Percentiles rank a stretch among this genome's conserved stretches.
Evolutionary conservation across 2,797 vertebrate species (phyloP).

Genomic region (Urosaurus nigricauda): DNA sequence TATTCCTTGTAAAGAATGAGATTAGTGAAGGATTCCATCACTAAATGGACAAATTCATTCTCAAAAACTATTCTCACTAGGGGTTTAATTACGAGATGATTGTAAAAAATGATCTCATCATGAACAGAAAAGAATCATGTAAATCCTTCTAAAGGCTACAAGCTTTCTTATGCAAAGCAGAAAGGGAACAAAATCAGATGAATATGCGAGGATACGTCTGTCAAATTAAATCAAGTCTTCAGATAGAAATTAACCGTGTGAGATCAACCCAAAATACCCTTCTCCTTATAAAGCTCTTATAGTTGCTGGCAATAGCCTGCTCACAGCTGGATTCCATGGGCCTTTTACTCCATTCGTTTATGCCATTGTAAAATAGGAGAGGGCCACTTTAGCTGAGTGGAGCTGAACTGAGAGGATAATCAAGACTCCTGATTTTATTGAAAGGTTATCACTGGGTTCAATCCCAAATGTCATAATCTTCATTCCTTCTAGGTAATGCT

Average conservation of each 20-base stretch:
- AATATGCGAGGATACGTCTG: conserved; percentile 1
- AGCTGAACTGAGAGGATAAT: conserved; percentile 33
- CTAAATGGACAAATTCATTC: not conserved
- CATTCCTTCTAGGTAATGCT: conserved; percentile 13
- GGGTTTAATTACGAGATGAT: conserved; percentile 20
- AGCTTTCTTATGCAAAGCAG: conserved; percentile 20
- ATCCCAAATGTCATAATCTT: conserved; percentile 38
- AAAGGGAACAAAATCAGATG: not conserved
- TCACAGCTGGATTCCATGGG: not conserved
- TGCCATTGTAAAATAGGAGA: not conserved
- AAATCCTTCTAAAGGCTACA: not conserved
- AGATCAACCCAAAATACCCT: conserved; percentile 26
- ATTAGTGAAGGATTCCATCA: conserved; percentile 11
- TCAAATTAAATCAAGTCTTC: conserved; percentile 38
- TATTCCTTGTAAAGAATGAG: not conserved
- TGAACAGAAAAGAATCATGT: conserved; percentile 11
- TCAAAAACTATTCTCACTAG: conserved; percentile 5
- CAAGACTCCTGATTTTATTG: conserved; percentile 34
- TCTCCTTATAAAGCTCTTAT: conserved; percentile 12
- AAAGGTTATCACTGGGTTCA: conserved; percentile 32
- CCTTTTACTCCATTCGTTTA: not conserved
- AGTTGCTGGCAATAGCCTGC: conserved; percentile 16
- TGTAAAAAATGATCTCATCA: conserved; percentile 28
- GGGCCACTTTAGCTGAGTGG: conserved; percentile 11
- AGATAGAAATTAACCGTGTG: conserved; percentile 24